Evolutionary conservation across 2,113 vertebrate species (phyloP).

Genomic region (Lepus timidus): DNA sequence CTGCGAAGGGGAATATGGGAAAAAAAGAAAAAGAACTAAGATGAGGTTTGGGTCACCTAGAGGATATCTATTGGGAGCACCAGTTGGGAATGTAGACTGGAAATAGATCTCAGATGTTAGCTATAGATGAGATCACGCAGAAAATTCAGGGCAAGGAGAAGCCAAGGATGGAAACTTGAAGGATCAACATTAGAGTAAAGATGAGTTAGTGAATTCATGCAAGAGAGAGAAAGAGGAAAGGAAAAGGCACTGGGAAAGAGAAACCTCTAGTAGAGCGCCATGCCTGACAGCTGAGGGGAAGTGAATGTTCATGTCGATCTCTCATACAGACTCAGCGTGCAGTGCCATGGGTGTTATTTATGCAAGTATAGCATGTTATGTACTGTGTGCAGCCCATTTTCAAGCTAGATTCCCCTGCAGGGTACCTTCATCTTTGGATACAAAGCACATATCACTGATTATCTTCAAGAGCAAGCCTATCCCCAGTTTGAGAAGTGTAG

Average conservation of each 20-base stretch:
- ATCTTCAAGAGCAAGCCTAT: not conserved
- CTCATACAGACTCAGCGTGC: not conserved
- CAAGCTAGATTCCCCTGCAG: not conserved
- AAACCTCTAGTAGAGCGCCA: not conserved
- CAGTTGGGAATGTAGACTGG: not conserved
- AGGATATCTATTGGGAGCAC: not conserved
- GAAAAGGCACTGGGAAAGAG: slow-evolving; percentile 1
- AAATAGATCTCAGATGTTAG: slow-evolving; percentile 9
- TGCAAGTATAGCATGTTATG: not conserved
- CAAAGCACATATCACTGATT: not conserved
- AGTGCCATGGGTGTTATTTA: not conserved
- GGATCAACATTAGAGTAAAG: not conserved
- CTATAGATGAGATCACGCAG: slow-evolving; percentile 12
- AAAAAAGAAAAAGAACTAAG: not conserved
- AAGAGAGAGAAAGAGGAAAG: not conserved
- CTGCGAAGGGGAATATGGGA: not conserved
- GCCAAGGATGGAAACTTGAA: slow-evolving; percentile 15
- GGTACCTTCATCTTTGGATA: slow-evolving; percentile 9
- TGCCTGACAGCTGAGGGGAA: not conserved
- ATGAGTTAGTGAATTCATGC: slow-evolving; percentile 52
- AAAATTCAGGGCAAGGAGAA: slow-evolving; percentile 10
- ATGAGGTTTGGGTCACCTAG: not conserved
- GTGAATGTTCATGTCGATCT: not conserved
- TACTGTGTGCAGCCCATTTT: not conserved
- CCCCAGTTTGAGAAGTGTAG: not conserved